A percentile compares a stretch with the other conserved stretches of the same genome.
Conservation (phyloP, 1,140 invertebrate genomes). For the Lepidostoma basale region DNA sequence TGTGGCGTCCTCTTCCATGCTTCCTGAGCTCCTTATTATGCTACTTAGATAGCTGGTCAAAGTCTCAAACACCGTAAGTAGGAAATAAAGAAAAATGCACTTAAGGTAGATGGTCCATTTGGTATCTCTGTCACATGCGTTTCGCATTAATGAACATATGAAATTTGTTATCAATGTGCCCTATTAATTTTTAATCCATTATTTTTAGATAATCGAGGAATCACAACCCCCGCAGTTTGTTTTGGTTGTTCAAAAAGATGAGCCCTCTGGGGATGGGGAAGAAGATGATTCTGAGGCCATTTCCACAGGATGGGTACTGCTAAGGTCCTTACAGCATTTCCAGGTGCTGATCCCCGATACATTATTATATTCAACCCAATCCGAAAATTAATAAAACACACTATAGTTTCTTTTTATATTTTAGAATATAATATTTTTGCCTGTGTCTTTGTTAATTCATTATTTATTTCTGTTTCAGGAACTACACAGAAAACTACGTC, state of each 20-base stretch:
- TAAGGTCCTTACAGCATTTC: conserved; percentile 82
- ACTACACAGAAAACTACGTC: conserved; percentile 81
- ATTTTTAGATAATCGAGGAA: conserved; percentile 71
- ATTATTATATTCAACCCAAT: neutral
- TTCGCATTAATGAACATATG: neutral
- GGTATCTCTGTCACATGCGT: too few species aligned
- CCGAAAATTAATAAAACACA: too few species aligned
- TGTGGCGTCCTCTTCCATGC: too few species aligned
- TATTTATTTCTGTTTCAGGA: conserved; percentile 60
- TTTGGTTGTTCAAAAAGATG: conserved; percentile 78
- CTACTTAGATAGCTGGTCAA: too few species aligned
- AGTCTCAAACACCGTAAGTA: too few species aligned
- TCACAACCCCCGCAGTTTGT: conserved; percentile 82
- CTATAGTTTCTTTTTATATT: too few species aligned
- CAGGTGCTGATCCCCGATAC: conserved; percentile 55
- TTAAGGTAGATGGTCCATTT: too few species aligned
- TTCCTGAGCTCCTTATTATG: too few species aligned
- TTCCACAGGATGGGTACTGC: conserved; percentile 82
- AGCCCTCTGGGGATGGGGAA: conserved; percentile 56
- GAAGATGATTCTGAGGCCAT: conserved; percentile 68
- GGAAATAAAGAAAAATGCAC: too few species aligned
- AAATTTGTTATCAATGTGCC: neutral
- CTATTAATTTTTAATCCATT: neutral
- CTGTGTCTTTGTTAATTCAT: neutral
- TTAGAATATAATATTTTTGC: neutral